Base-by-base conservation (phyloP, 1,140 invertebrate genomes). In the Hetaerina americana region DNA sequence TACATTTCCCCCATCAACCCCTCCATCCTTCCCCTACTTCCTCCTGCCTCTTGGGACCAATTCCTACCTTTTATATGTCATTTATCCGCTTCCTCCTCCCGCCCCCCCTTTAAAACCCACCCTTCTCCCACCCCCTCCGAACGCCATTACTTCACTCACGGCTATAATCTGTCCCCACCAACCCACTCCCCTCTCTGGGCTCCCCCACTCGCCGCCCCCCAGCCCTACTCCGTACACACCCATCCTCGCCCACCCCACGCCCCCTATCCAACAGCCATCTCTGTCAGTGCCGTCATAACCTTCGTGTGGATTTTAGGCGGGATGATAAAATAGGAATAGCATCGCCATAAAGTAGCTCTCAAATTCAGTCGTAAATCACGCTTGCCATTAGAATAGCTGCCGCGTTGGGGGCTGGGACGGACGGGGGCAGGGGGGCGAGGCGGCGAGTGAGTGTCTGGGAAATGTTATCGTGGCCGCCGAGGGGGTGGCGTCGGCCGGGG, bases 271-370 rank as follows among this genome's bases (percentile, higher is more conserved):
- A 6, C 18, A 6, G 6, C 18, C 31, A 12, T 57, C 40, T 57
- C 40, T 40, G 31, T 40, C 31, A 40, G 31, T 40, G 31, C 31
- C 40, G 40, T 57, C 40, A 57, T 57, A 57, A 57, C 40, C 40
- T 57, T 57, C 40, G 40, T 57, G 40, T 57, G 40, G 40, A 57
- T 57, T 57, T 57, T 57, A 57, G 40, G 40, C 18, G 12, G 72
- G 29, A 68, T 70, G 72, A 72, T 72, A 72, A 72, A 72, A 68
- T 49, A 26, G 72, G 69, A 72, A 72, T 72, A 72, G 72, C 28
- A 70, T 69, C 26, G 72, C 66, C 31, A 72, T 72, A 72, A 72
- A 72, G 68, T 70, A 72, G 72, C 72, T 72, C 29, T 72, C 72
- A 72, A 72, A 72, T 57, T 70, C 69, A 40, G 27, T 28, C 25